Evolutionary conservation across 2,113 vertebrate genomes (phyloP).

Genomic region (Lamprotornis superbus): DNA sequence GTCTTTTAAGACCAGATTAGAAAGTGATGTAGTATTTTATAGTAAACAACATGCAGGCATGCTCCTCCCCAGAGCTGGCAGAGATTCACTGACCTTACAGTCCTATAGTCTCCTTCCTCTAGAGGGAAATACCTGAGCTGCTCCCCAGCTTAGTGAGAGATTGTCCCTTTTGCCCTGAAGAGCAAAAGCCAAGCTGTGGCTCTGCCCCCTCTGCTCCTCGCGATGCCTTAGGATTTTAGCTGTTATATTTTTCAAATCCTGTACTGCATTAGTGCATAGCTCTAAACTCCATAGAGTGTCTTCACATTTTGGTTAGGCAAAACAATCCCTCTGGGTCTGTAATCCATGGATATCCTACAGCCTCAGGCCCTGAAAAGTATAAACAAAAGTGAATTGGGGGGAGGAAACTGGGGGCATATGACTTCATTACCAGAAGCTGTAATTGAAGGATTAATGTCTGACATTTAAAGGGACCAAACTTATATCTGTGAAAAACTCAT

Average conservation of each 20-base stretch:
- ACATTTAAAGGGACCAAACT: neutral
- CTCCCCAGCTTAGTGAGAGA: neutral
- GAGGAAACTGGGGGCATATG: neutral
- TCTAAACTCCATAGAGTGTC: neutral
- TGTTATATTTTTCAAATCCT: neutral
- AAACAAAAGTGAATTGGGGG: neutral
- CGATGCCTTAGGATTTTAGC: neutral
- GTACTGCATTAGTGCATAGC: neutral
- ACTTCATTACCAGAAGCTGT: neutral
- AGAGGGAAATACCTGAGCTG: neutral
- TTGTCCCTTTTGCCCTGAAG: rapidly evolving
- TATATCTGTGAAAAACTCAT: neutral
- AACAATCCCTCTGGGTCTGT: neutral
- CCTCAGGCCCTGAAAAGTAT: no score
- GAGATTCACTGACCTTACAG: neutral
- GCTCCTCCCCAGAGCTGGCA: neutral
- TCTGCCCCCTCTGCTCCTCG: neutral
- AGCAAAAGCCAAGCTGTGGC: neutral
- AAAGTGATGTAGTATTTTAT: neutral
- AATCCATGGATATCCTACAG: neutral
- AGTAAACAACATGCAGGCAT: neutral
- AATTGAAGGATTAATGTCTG: neutral
- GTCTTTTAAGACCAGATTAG: neutral
- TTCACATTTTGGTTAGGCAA: neutral
- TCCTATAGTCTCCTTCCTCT: neutral